Conservation (phyloP, 2,113 vertebrate genomes). For the Lepus timidus region DNA sequence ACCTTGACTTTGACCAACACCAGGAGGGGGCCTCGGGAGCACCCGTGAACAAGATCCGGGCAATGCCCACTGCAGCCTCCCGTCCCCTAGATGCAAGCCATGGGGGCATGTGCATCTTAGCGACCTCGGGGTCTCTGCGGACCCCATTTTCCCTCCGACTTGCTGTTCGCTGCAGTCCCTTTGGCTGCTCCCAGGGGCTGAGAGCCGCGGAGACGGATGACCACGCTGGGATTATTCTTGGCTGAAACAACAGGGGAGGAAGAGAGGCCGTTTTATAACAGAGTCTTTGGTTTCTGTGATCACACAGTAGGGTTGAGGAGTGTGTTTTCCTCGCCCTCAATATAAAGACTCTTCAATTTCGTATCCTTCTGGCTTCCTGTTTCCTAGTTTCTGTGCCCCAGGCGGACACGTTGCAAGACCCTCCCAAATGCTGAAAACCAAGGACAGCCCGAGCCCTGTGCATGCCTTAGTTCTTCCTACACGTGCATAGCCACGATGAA, state of each 20-base stretch:
- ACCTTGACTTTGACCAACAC: background rate
- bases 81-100: too few species aligned
- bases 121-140: background rate
- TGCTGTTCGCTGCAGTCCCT: background rate
- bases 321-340: background rate
- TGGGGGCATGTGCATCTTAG: background rate
- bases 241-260: background rate
- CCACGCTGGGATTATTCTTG: background rate
- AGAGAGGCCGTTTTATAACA: background rate
- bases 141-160: background rate
- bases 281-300: background rate
- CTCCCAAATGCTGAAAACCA: background rate
- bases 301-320: rapidly evolving
- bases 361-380: rapidly evolving
- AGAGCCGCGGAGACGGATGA: background rate
- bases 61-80: rapidly evolving
- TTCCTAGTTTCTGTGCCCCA: background rate
- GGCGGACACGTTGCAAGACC: background rate
- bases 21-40: background rate
- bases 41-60: too few species aligned
- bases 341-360: too few species aligned
- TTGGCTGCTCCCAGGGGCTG: background rate
- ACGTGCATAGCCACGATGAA: too few species aligned
- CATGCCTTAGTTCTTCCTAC: background rate
- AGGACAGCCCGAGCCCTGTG: background rate